Conservation (phyloP, 92 coral and sea anemone species). For the Parazoanthus darwini region DNA sequence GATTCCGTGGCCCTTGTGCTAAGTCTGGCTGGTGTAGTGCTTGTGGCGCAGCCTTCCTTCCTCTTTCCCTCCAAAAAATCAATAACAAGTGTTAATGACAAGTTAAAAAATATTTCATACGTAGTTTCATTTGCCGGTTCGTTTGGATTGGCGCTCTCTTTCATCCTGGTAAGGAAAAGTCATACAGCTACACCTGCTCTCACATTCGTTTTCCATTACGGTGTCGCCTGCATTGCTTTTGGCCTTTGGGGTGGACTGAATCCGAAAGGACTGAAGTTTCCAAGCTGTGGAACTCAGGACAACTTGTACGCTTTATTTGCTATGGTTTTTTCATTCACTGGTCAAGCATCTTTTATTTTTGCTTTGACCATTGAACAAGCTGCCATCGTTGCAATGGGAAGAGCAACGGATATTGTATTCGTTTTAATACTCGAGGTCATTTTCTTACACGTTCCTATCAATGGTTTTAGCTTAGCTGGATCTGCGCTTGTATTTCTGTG, state of each 20-base stretch:
- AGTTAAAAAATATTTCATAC: no score
- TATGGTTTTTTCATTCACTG: constrained; percentile 34
- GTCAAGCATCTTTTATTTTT: constrained; percentile 41
- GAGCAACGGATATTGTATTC: constrained; percentile 56
- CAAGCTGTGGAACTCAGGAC: constrained; percentile 44
- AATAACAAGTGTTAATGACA: no score
- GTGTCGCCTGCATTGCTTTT: constrained; percentile 26
- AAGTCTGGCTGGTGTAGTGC: no score
- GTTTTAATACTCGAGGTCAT: constrained; percentile 57
- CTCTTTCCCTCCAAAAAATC: no score
- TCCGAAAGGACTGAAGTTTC: constrained; percentile 32
- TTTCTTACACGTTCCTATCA: constrained; percentile 42
- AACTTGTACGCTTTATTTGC: constrained; percentile 4
- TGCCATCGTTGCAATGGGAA: constrained; percentile 49
- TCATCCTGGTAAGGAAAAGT: no score
- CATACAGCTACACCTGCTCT: constrained; percentile 18
- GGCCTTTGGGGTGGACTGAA: constrained; percentile 7
- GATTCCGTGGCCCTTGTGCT: no score
- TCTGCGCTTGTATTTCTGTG: constrained; percentile 57
- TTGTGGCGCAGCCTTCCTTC: no score
- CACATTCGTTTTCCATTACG: constrained; percentile 56
- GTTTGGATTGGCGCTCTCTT: no score
- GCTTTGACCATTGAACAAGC: constrained; percentile 58
- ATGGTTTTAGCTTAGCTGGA: constrained; percentile 56
- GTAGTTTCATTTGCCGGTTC: no score